phyloP scores from a whole-genome alignment of 2,888 invertebrate genomes.

The Zaprionus obscuricornis region DNA sequence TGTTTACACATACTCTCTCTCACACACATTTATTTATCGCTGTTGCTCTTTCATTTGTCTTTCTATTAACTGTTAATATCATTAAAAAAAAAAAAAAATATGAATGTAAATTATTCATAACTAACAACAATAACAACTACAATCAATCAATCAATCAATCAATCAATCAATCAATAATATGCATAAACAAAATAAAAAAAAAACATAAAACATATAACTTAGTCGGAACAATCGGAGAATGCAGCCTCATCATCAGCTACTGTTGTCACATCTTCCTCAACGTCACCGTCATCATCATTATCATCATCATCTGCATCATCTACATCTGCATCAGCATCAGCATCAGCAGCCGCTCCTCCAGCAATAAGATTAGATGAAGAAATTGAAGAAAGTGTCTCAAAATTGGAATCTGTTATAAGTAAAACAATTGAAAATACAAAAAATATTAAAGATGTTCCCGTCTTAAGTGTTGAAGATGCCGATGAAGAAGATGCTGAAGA shows the following conservation, averaged over 20 bases:
- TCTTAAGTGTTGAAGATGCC: slow-evolving; percentile 61
- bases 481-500: slow-evolving; percentile 59
- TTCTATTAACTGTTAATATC: slow-evolving; percentile 54
- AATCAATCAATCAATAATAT: slow-evolving; percentile 1
- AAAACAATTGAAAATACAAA: slow-evolving; percentile 84
- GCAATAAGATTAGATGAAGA: slow-evolving; percentile 72
- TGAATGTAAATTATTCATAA: slow-evolving; percentile 47
- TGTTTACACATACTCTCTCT: slow-evolving; percentile 29
- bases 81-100: slow-evolving; percentile 34
- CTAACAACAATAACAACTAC: slow-evolving; percentile 36
- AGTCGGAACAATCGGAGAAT: slow-evolving; percentile 46
- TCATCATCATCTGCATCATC: slow-evolving; percentile 22
- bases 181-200: slow-evolving; percentile 5
- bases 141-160: slow-evolving; percentile 21
- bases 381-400: slow-evolving; percentile 82
- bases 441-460: slow-evolving; percentile 81
- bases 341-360: too few species aligned
- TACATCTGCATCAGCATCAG: too few species aligned
- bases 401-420: slow-evolving; percentile 83
- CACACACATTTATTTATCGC: slow-evolving; percentile 24
- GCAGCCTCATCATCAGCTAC: not conserved
- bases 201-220: too few species aligned
- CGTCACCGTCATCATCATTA: too few species aligned
- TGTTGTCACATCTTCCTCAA: slow-evolving; percentile 8
- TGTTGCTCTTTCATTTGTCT: slow-evolving; percentile 49